Percentiles rank a stretch among this genome's conserved stretches.
Conservation (phyloP, 2,888 invertebrate species). For the Drosophila barbarae region DNA sequence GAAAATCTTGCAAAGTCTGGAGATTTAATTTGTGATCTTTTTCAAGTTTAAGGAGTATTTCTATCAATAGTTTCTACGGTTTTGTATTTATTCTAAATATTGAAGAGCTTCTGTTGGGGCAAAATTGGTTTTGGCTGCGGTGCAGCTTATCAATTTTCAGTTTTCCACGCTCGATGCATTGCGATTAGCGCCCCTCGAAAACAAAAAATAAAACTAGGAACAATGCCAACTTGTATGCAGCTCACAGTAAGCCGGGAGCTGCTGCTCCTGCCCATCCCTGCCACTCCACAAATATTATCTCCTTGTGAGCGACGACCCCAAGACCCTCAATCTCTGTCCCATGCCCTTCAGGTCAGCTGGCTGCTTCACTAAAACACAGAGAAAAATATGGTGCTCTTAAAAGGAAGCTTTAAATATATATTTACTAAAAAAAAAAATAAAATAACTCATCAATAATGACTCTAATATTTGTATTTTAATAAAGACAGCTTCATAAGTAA, state of each 20-base stretch:
- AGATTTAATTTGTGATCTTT: neutral
- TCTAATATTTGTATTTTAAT: neutral
- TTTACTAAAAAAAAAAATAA: neutral
- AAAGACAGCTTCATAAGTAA: no score
- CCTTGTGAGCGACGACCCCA: constrained; percentile 35
- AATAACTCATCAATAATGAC: accelerated
- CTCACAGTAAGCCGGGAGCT: constrained; percentile 9
- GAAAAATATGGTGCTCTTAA: neutral
- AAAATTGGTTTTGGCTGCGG: constrained; percentile 11
- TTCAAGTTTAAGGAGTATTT: no score
- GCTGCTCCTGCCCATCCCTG: constrained; percentile 3
- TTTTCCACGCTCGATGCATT: constrained; percentile 23
- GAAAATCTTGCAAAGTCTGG: neutral
- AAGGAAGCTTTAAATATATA: neutral
- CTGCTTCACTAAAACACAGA: neutral
- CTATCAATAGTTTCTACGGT: neutral
- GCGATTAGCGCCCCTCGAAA: constrained; percentile 24
- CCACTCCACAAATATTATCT: constrained; percentile 48
- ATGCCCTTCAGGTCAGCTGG: constrained; percentile 31
- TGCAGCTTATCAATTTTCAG: constrained; percentile 28
- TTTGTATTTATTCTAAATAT: neutral
- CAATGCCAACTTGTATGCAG: constrained; percentile 23
- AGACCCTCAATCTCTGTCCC: constrained; percentile 12
- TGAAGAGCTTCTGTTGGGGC: neutral
- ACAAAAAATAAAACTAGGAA: neutral